Evolutionary conservation across 2,888 invertebrate species (phyloP).

Genomic region (Lasioglossum vierecki): DNA sequence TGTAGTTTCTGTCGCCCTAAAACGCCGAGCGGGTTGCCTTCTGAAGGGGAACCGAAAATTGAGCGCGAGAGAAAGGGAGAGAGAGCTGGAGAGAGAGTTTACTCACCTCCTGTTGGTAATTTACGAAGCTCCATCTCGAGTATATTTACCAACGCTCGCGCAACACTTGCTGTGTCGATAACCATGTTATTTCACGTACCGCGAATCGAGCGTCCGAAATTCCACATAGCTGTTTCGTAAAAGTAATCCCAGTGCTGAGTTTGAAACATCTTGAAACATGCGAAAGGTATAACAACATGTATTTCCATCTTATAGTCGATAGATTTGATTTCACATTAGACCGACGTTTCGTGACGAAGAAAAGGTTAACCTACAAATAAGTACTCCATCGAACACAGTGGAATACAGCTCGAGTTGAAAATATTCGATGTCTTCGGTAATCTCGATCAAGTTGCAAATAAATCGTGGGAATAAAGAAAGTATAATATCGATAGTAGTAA

Average conservation of each 20-base stretch:
- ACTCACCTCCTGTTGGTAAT: neutral
- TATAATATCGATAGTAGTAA: neutral
- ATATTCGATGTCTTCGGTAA: neutral
- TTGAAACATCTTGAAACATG: neutral
- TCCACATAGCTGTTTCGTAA: neutral
- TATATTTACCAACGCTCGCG: neutral
- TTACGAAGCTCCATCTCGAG: neutral
- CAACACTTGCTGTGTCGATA: constrained; percentile 12
- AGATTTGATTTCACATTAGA: neutral
- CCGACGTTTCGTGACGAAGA: neutral
- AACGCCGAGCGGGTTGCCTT: too few species aligned
- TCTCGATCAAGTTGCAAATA: neutral
- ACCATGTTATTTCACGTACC: neutral
- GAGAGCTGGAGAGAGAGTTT: too few species aligned
- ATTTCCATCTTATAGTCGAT: neutral
- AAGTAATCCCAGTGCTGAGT: neutral
- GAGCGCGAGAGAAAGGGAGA: too few species aligned
- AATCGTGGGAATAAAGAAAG: neutral
- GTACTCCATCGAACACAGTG: neutral
- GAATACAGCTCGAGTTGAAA: neutral
- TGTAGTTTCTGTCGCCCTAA: too few species aligned
- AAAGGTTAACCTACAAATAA: neutral
- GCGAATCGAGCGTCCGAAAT: neutral
- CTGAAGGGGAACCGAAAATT: too few species aligned
- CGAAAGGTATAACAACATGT: neutral